Evolutionary conservation across 2,113 vertebrate species (phyloP).

Genomic region (Callithrix jacchus): DNA sequence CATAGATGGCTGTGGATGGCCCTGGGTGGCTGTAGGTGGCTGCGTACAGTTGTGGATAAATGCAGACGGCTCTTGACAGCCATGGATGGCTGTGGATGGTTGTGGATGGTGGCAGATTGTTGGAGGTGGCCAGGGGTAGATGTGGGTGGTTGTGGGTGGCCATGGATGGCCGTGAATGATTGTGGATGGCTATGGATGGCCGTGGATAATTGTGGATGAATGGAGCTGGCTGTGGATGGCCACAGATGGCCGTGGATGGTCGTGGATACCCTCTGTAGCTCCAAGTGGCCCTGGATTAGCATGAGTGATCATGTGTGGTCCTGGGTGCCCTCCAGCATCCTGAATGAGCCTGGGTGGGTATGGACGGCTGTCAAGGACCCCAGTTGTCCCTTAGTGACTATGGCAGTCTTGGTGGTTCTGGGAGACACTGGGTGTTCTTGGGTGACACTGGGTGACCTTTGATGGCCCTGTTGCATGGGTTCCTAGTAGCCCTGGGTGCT

Average conservation of each 20-base stretch:
- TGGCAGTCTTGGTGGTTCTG: neutral
- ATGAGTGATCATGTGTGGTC: neutral
- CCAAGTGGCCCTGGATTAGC: neutral
- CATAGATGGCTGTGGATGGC: neutral
- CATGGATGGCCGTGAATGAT: too few relatives aligned
- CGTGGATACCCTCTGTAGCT: neutral
- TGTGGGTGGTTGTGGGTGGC: neutral
- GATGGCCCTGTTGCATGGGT: too few relatives aligned
- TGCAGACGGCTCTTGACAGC: too few relatives aligned
- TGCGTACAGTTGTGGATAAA: too few relatives aligned
- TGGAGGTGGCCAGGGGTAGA: accelerated
- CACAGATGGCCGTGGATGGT: neutral
- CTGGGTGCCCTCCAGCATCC: too few relatives aligned
- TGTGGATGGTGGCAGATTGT: accelerated
- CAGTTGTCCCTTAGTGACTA: neutral
- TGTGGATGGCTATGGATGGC: too few relatives aligned
- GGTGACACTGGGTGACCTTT: too few relatives aligned
- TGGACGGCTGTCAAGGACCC: neutral
- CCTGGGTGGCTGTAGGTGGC: neutral
- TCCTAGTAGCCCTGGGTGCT: neutral
- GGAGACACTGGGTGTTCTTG: neutral
- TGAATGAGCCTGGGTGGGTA: neutral
- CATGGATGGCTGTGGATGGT: neutral
- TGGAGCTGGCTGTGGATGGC: too few relatives aligned
- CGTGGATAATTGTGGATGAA: too few relatives aligned